phyloP scores from a whole-genome alignment of 2,797 vertebrate species.

The Margarornis squamiger region DNA sequence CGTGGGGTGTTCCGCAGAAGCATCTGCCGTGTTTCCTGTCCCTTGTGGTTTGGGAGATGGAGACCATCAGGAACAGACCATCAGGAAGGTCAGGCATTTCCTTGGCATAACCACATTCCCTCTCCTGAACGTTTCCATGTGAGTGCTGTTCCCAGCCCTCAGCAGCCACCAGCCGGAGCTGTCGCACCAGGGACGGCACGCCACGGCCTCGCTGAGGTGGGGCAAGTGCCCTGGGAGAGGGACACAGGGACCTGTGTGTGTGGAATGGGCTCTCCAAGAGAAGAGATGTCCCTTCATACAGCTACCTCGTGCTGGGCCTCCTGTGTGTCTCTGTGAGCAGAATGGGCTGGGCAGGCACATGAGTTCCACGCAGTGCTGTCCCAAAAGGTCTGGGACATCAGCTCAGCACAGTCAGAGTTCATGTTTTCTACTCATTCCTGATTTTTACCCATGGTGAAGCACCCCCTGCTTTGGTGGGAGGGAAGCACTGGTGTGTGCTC shows the following conservation, averaged over 20 bases:
- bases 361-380: not conserved
- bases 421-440: not conserved
- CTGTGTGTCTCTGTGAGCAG: not conserved
- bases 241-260: not conserved
- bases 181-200: not conserved
- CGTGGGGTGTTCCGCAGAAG: not conserved
- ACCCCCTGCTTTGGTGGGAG: not conserved
- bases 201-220: accelerated
- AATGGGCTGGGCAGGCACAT: not conserved
- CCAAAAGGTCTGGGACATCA: not conserved
- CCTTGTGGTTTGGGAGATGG: not conserved
- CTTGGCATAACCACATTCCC: not conserved
- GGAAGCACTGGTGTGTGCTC: accelerated
- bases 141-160: not conserved
- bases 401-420: not conserved
- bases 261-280: not conserved
- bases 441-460: not conserved
- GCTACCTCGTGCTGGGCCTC: not conserved
- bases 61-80: not conserved
- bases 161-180: slow-evolving; percentile 54
- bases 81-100: not conserved
- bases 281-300: not conserved
- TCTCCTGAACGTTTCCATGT: not conserved
- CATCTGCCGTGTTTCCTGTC: not conserved
- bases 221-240: not conserved